Conservation (phyloP, 2,113 vertebrate genomes). For the Chaetodon trifascialis region DNA sequence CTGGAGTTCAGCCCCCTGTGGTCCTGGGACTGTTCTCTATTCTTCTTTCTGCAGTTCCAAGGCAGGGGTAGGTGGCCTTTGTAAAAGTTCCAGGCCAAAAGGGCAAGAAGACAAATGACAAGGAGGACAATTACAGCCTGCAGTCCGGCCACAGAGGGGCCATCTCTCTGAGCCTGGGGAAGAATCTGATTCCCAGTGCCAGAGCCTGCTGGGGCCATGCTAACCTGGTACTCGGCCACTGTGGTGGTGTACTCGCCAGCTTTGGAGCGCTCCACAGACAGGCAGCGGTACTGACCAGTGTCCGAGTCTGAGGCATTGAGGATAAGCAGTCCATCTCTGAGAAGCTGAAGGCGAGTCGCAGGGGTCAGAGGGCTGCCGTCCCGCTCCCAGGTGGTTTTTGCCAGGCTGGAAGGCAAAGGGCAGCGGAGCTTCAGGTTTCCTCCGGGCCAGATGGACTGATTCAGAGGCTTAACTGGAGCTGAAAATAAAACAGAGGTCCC, state of each 20-base stretch:
- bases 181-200: fast-evolving
- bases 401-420: constrained; percentile 77
- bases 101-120: constrained; percentile 58
- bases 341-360: constrained; percentile 60
- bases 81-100: constrained; percentile 82
- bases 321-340: constrained; percentile 73
- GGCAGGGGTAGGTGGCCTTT: constrained; percentile 74
- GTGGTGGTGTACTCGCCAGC: constrained; percentile 44
- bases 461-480: constrained; percentile 60
- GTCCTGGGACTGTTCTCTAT: background rate
- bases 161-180: constrained; percentile 11
- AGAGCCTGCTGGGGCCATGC: background rate
- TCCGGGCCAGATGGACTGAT: constrained; percentile 48
- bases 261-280: constrained; percentile 75
- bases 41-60: constrained; percentile 31
- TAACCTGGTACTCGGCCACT: constrained; percentile 67
- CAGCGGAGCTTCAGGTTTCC: constrained; percentile 74
- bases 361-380: constrained; percentile 10
- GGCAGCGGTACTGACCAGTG: constrained; percentile 80
- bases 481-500: constrained; percentile 44
- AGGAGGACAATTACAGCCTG: constrained; percentile 57
- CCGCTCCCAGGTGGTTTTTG: constrained; percentile 72
- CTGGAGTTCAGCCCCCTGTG: background rate
- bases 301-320: constrained; percentile 56
- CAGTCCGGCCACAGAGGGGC: constrained; percentile 50